Conservation (phyloP, 2,888 invertebrate genomes). For the Anodontia alba region DNA sequence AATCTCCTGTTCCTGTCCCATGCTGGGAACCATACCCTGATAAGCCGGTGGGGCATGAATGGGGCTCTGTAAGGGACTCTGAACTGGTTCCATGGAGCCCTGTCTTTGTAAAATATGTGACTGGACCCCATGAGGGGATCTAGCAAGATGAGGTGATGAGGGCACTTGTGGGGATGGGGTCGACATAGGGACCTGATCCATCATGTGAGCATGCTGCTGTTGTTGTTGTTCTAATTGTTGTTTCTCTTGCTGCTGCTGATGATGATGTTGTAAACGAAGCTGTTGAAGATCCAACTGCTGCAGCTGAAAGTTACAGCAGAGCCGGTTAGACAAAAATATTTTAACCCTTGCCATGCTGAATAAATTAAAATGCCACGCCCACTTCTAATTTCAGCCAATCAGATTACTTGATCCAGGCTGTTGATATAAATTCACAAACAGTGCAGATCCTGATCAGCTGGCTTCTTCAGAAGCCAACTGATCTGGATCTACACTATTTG, state of each 20-base stretch:
- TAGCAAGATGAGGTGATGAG: slow-evolving; percentile 54
- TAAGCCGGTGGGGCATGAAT: slow-evolving; percentile 5
- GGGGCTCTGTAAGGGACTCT: slow-evolving; percentile 35
- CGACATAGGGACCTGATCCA: background rate
- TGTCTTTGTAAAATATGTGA: slow-evolving; percentile 60
- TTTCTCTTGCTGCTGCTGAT: slow-evolving; percentile 43
- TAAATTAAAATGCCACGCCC: no score
- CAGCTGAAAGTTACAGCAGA: slow-evolving; percentile 39
- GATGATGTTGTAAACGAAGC: slow-evolving; percentile 63
- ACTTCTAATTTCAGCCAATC: no score
- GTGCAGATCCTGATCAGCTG: no score
- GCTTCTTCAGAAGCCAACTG: no score
- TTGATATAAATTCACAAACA: no score
- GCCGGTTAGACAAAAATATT: no score
- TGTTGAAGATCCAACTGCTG: slow-evolving; percentile 57
- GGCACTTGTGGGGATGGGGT: slow-evolving; percentile 50
- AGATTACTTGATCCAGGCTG: no score
- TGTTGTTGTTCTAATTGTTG: slow-evolving; percentile 39
- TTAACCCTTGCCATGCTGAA: no score
- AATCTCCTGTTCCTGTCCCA: slow-evolving; percentile 28
- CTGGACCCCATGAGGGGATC: slow-evolving; percentile 52
- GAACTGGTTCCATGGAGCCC: slow-evolving; percentile 59
- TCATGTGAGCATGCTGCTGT: slow-evolving; percentile 20
- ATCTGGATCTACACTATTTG: no score
- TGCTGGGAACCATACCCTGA: background rate